Base-by-base conservation (phyloP, 2,797 vertebrate genomes). In the Galaxias olidus region DNA sequence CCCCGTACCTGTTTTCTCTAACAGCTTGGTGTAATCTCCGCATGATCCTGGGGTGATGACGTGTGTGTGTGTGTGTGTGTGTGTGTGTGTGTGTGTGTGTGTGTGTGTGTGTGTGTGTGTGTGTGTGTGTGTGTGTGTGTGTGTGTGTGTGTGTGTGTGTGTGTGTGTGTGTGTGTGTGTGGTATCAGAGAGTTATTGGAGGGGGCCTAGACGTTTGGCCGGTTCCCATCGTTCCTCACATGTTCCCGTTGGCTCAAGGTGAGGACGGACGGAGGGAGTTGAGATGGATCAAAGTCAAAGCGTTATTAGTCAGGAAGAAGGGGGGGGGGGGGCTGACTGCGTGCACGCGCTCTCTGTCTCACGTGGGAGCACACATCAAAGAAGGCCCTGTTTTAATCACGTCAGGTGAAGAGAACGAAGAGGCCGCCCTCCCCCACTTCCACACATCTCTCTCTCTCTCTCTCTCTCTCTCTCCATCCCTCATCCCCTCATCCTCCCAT, bases 21-120 rank as follows among this genome's bases (percentile, higher is more conserved):
- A 74, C 72, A 10, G 60, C 60, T n/a, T 77, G 80, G 79, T 67
- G 17, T 60, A 53, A 80, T 76, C 57, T 69, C 49, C 12, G 64
- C 40, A 46, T 15, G 52, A 57, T 52, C 59, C 56, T 46, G 50
- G 68, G 66, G 48, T 4, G 19, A 60, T 71, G 71, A 81, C 14
- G 41, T 68, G 65, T 74, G 48, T 47, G 50, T 78, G 63, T 64
- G 60, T 43, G n/a, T n/a, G n/a, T n/a, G n/a, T n/a, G n/a, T n/a
- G n/a, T n/a, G n/a, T n/a, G n/a, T n/a, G n/a, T n/a, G n/a, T n/a
- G n/a, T n/a, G n/a, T n/a, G n/a, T n/a, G n/a, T n/a, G n/a, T n/a
- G n/a, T n/a, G n/a, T n/a, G n/a, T n/a, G n/a, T n/a, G n/a, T n/a
- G n/a, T n/a, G n/a, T n/a, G n/a, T n/a, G n/a, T n/a, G n/a, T n/a